phyloP scores from a whole-genome alignment of 2,797 vertebrate species.

The Onychomys leucogaster region DNA sequence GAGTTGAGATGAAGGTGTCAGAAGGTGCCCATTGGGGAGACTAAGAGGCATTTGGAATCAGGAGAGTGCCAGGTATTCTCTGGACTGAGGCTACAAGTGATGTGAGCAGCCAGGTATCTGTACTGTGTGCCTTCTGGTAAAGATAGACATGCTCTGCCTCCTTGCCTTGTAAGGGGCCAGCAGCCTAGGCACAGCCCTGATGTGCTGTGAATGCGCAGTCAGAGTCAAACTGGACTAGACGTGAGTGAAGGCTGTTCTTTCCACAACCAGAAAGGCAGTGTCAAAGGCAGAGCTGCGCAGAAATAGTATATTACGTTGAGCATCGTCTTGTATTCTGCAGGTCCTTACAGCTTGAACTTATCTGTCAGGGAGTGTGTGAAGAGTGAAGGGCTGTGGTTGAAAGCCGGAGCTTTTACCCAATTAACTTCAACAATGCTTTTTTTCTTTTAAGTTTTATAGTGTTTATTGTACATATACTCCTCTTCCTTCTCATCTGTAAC shows the following conservation, averaged over 20 bases:
- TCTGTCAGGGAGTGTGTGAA: neutral
- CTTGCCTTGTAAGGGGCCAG: neutral
- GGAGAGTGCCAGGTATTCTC: neutral
- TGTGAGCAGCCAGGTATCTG: neutral
- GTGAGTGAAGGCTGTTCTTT: neutral
- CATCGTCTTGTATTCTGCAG: neutral
- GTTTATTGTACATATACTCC: neutral
- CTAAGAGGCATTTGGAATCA: neutral
- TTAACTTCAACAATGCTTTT: neutral
- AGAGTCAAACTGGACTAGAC: neutral
- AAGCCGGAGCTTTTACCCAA: neutral
- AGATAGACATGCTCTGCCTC: too few relatives aligned
- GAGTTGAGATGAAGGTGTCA: neutral
- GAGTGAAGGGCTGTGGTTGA: neutral
- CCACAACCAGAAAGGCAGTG: neutral
- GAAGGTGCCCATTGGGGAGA: too few relatives aligned
- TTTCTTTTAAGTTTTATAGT: neutral
- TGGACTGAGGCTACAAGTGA: neutral
- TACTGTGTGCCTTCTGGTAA: too few relatives aligned
- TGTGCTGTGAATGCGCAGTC: too few relatives aligned
- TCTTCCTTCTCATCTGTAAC: neutral
- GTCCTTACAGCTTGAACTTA: neutral
- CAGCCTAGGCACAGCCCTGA: neutral
- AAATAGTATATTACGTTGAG: neutral
- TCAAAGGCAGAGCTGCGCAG: rapidly evolving